Conservation (phyloP, 2,888 invertebrate species). For the Lasiommata megera region DNA sequence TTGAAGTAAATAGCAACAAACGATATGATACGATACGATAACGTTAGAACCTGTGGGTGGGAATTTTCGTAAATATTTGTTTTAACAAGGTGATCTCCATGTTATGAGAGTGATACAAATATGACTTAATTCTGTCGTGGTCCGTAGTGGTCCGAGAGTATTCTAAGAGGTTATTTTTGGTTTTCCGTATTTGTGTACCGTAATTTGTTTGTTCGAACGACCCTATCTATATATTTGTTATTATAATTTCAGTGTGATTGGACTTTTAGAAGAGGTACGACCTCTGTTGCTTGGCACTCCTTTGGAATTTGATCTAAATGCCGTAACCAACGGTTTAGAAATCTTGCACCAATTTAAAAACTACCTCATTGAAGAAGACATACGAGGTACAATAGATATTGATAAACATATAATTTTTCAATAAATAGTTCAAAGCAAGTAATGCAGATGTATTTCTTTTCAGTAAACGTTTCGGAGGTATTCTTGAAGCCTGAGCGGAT, state of each 20-base stretch:
- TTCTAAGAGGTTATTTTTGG: no score
- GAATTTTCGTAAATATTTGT: no score
- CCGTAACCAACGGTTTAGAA: slow-evolving; percentile 58
- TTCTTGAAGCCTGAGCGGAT: slow-evolving; percentile 51
- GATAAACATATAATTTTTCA: background rate
- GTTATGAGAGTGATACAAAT: no score
- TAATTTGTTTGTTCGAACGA: no score
- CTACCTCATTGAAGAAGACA: slow-evolving; percentile 60
- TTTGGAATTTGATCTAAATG: slow-evolving; percentile 60
- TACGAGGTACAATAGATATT: slow-evolving; percentile 56
- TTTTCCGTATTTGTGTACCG: no score
- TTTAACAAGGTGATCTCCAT: no score
- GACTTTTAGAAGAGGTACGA: slow-evolving; percentile 62
- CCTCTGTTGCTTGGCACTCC: slow-evolving; percentile 59
- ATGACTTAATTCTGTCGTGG: no score
- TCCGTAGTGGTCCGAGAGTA: no score
- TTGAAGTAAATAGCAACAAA: no score
- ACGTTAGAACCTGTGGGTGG: no score
- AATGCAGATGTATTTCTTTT: slow-evolving; percentile 17
- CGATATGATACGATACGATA: no score
- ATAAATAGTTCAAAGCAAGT: background rate
- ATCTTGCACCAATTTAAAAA: slow-evolving; percentile 70
- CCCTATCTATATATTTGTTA: no score
- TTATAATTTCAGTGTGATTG: slow-evolving; percentile 58
- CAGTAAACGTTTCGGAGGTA: slow-evolving; percentile 54